Percentiles rank a stretch among this genome's conserved stretches.
Evolutionary conservation across 2,888 invertebrate genomes (phyloP).

Genomic region (Amblyjoppa proteus): DNA sequence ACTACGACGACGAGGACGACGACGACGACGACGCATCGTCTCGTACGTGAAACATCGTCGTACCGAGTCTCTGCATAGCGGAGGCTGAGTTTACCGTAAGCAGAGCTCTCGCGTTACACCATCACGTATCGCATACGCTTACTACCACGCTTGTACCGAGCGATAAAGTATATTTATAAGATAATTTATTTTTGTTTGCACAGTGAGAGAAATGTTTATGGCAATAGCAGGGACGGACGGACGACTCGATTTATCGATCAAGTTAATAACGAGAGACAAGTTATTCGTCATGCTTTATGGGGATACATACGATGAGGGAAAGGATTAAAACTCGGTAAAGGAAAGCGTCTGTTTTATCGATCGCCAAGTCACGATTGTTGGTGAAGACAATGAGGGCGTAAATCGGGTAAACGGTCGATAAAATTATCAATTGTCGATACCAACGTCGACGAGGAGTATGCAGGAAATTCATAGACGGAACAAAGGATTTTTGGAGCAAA

Average conservation of each 20-base stretch:
- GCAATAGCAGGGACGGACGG: constrained; percentile 17
- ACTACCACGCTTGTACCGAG: background rate
- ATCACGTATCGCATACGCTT: constrained; percentile 43
- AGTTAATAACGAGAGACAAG: constrained; percentile 47
- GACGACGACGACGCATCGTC: constrained; percentile 58
- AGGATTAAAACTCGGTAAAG: background rate
- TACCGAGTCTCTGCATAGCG: constrained; percentile 39
- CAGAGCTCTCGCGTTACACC: constrained; percentile 63
- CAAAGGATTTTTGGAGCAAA: too few species aligned
- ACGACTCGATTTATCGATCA: constrained; percentile 55
- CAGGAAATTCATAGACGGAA: background rate
- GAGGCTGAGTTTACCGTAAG: constrained; percentile 70
- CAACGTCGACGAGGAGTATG: background rate
- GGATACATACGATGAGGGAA: constrained; percentile 35
- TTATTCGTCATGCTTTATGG: constrained; percentile 36
- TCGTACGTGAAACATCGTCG: constrained; percentile 53
- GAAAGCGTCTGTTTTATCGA: constrained; percentile 46
- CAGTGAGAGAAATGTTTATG: constrained; percentile 36
- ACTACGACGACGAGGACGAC: constrained; percentile 47
- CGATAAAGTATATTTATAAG: constrained; percentile 61
- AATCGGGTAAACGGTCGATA: constrained; percentile 1
- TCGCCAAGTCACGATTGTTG: constrained; percentile 45
- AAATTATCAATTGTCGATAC: constrained; percentile 3
- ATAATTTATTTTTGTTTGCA: constrained; percentile 25
- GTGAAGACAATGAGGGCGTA: background rate